A percentile compares a stretch with the other conserved stretches of the same genome.
These are phyloP conservation scores for Periophthalmus magnuspinnatus DNA, from an alignment of 2,797 vertebrate species.

Conservation along the genomic window DNA sequence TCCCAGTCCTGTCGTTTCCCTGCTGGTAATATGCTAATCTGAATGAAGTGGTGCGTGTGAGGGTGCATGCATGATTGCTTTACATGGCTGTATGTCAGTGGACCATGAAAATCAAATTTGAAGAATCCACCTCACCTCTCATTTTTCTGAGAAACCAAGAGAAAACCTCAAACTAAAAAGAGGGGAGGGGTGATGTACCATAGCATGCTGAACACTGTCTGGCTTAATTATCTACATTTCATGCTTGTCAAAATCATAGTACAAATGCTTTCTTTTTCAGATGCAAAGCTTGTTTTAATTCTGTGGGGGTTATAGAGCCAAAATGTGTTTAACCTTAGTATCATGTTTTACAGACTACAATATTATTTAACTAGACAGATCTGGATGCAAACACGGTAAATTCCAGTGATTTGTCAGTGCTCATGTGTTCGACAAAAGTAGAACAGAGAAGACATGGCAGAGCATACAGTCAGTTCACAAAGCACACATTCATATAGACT, in stretches of 20 bases:
- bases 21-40: conserved; percentile 31
- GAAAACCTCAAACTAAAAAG: conserved; percentile 22
- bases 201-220: conserved; percentile 30
- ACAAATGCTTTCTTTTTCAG: conserved; percentile 27
- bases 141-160: conserved; percentile 34
- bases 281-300: conserved; percentile 11
- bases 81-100: conserved; percentile 51
- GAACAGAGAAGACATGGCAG: conserved; percentile 34
- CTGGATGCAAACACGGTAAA: conserved; percentile 35
- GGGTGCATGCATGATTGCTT: conserved; percentile 54
- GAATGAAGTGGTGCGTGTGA: conserved; percentile 32
- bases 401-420: conserved; percentile 30
- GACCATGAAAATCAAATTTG: conserved; percentile 64
- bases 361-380: conserved; percentile 29
- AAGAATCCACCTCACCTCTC: conserved; percentile 59
- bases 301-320: neutral
- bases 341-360: neutral
- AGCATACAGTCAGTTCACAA: conserved; percentile 49
- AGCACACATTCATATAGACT: conserved; percentile 38
- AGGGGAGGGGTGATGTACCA: neutral
- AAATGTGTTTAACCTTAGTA: neutral
- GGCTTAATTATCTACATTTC: conserved; percentile 50
- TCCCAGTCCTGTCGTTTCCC: conserved; percentile 11
- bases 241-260: conserved; percentile 38
- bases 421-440: conserved; percentile 52